Percentiles rank a stretch among this genome's conserved stretches.
These are phyloP conservation scores for Oryzias curvinotus DNA, from an alignment of 2,113 vertebrate species.

Conservation along the genomic window DNA sequence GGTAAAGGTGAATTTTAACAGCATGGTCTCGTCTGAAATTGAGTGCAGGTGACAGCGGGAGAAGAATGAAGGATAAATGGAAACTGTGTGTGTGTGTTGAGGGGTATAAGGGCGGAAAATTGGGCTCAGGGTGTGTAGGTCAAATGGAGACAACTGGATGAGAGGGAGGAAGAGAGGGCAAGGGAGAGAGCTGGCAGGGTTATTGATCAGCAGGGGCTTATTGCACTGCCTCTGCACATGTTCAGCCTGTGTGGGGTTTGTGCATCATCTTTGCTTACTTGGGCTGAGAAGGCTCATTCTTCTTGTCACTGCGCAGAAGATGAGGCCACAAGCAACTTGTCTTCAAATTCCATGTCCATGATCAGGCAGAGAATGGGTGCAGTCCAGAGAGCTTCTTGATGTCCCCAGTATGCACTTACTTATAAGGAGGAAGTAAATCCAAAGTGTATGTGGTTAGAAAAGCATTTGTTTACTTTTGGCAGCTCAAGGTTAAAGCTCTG, in stretches of 20 bases:
- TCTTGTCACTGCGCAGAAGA: slow-evolving; percentile 9
- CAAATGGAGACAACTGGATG: slow-evolving; percentile 52
- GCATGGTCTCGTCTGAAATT: slow-evolving; percentile 51
- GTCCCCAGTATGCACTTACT: slow-evolving; percentile 17
- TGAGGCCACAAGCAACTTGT: slow-evolving; percentile 11
- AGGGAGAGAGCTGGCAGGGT: slow-evolving; percentile 25
- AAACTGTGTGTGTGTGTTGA: slow-evolving; percentile 33
- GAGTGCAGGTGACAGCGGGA: slow-evolving; percentile 63
- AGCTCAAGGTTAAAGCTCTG: slow-evolving; percentile 74
- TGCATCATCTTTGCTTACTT: not conserved
- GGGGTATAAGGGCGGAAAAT: slow-evolving; percentile 45
- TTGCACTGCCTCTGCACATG: slow-evolving; percentile 16
- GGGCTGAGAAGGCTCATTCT: slow-evolving; percentile 18
- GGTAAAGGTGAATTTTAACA: slow-evolving; percentile 71
- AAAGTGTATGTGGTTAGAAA: slow-evolving; percentile 60
- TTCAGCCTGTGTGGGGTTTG: slow-evolving; percentile 8
- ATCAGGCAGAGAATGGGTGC: slow-evolving; percentile 14
- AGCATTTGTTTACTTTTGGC: slow-evolving; percentile 69
- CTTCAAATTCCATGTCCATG: slow-evolving; percentile 1
- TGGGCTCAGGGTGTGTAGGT: slow-evolving; percentile 38
- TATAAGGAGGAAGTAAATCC: slow-evolving; percentile 30
- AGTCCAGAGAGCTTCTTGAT: slow-evolving; percentile 2
- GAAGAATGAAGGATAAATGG: slow-evolving; percentile 44
- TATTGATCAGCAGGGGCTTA: slow-evolving; percentile 54
- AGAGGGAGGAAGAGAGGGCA: slow-evolving; percentile 20